phyloP scores from a whole-genome alignment of 2,797 vertebrate genomes.

The Salmo trutta region DNA sequence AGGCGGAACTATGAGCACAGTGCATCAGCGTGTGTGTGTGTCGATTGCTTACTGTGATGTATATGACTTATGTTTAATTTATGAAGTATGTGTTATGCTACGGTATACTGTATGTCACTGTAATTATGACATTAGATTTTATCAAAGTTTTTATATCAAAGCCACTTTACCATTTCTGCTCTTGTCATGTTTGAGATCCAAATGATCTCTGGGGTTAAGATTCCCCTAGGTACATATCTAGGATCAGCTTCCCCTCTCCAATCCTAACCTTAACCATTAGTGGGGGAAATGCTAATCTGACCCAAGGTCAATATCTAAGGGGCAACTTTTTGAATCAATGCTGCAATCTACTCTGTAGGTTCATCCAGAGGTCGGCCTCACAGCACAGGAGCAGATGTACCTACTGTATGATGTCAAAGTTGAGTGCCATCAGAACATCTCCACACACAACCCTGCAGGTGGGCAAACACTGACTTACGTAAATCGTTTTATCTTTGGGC shows the following conservation, averaged over 20 bases:
- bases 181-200: background rate
- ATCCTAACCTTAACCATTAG: background rate
- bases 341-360: slow-evolving; percentile 45
- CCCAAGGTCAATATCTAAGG: background rate
- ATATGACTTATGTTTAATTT: no score
- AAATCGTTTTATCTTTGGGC: background rate
- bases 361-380: slow-evolving; percentile 69
- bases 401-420: slow-evolving; percentile 73
- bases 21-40: background rate
- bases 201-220: background rate
- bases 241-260: no score
- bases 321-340: background rate
- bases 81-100: no score
- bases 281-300: background rate
- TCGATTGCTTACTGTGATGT: no score
- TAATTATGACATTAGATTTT: no score
- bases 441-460: slow-evolving; percentile 68
- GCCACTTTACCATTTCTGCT: background rate
- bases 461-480: slow-evolving; percentile 13
- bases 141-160: background rate
- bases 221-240: background rate
- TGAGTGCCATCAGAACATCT: slow-evolving; percentile 76
- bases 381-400: slow-evolving; percentile 76
- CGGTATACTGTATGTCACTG: no score
- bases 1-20: background rate